phyloP scores from a whole-genome alignment of 2,888 invertebrate genomes.

The Leptarthrus brevirostris region DNA sequence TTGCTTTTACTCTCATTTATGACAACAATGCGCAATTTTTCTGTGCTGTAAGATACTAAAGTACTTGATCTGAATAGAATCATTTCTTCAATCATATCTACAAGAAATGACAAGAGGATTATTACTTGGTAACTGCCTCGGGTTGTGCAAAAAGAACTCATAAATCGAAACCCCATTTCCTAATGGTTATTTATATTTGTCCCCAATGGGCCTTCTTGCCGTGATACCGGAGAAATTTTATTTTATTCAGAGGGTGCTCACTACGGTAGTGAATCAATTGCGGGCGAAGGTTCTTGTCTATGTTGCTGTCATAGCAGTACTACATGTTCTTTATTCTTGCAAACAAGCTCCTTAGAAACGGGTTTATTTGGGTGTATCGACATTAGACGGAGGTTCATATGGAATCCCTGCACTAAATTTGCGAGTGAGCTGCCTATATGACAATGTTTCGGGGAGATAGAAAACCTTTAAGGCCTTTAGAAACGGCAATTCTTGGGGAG shows the following conservation, averaged over 20 bases:
- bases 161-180: conserved; percentile 30
- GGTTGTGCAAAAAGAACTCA: not conserved
- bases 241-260: not conserved
- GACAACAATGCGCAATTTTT: too few relatives aligned
- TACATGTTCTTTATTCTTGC: not conserved
- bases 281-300: not conserved
- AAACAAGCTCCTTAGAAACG: conserved; percentile 40
- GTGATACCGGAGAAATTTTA: not conserved
- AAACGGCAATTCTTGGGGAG: not conserved
- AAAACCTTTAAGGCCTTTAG: not conserved
- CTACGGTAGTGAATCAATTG: conserved; percentile 10
- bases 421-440: not conserved
- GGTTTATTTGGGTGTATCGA: conserved; percentile 38
- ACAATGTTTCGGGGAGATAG: too few relatives aligned
- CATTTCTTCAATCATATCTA: not conserved
- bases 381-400: conserved; percentile 21
- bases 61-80: not conserved
- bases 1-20: not conserved
- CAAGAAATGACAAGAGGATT: not conserved
- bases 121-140: not conserved
- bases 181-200: conserved; percentile 15
- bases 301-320: not conserved
- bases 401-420: not conserved
- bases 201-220: not conserved
- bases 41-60: too few relatives aligned